Evolutionary conservation across 2,113 vertebrate genomes (phyloP), one percentile per base, ranked within the genome.

Genomic region (Barnardius zonarius): DNA sequence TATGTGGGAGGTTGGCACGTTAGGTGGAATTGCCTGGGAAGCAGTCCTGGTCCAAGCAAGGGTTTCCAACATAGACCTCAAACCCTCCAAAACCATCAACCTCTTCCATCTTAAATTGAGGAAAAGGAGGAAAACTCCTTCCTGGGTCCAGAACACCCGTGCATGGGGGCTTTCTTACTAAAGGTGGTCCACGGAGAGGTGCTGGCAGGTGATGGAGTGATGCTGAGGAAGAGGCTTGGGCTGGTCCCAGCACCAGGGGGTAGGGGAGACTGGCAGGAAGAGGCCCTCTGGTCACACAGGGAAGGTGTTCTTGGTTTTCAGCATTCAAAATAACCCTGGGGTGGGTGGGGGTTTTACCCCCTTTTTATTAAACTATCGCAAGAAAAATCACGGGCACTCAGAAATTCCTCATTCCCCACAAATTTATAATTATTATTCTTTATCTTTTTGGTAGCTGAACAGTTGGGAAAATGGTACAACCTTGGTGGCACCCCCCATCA

Each of bases 391-490:
- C 41, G 0, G 0, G 54, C 23, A 3, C n/a, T 66, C 44, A 49
- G 30, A 68, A 67, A 55, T 54, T 39, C 67, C 44, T 70, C n/a
- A 43, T 61, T 67, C 52, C 39, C 37, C 31, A 48, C n/a, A 9
- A 35, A 24, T 13, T 35, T 28, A 22, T 39, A 2, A 0, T 13
- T 30, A 4, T 19, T 24, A 19, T 46, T 27, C 33, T 46, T 24
- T 33, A 9, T 24, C 44, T 81, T 43, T 80, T 17, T 0, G 1
- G 86, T 95, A 84, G 83, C 72, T 86, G 83, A 95, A 82, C 92
- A 75, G 76, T 92, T 68, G 82, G 91, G 81, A 85, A 90, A 95
- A 98, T 97, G 97, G 98, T 98, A 98, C 98, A 98, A 94, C 86
- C 78, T 63, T 25, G 78, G 83, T 7, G 19, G 90, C 88, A 84